Conservation (phyloP, 2,113 vertebrate species). For the Sporophila hypoxantha region DNA sequence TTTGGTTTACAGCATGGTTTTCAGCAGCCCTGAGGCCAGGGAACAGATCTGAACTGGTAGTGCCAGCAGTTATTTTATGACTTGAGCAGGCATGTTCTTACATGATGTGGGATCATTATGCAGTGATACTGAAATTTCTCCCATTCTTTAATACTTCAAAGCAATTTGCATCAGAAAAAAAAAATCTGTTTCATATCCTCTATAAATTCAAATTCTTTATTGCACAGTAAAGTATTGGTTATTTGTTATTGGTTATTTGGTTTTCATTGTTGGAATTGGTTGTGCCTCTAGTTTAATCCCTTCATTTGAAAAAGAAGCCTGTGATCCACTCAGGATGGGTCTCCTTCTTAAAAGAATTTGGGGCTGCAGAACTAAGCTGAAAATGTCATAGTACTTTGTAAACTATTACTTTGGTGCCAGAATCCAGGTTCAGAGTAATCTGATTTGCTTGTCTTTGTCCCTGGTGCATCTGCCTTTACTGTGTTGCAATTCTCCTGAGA, state of each 20-base stretch:
- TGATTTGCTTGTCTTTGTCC: not conserved
- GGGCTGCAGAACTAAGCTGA: not conserved
- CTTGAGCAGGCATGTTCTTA: not conserved
- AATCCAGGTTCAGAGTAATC: not conserved
- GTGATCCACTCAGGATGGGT: not conserved
- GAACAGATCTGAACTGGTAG: constrained; percentile 18
- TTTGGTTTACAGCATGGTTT: not conserved
- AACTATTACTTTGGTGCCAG: not conserved
- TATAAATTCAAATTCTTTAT: not conserved
- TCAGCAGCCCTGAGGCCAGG: not conserved
- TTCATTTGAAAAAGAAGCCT: not conserved
- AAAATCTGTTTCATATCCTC: not conserved
- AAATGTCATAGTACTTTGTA: not conserved
- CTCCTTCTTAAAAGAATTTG: not conserved
- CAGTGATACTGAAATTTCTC: not conserved
- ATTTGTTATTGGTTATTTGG: not conserved
- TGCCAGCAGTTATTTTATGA: not conserved
- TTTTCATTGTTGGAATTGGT: not conserved
- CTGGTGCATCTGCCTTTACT: not conserved
- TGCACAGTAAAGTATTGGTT: not conserved
- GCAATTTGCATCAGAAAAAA: not conserved
- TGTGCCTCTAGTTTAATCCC: not conserved
- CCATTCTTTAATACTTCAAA: not conserved
- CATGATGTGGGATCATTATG: not conserved
- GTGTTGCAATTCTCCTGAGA: not conserved